These are phyloP conservation scores for Apaloderma vittatum DNA, from an alignment of 2,113 vertebrate genomes.

Conservation along the genomic window DNA sequence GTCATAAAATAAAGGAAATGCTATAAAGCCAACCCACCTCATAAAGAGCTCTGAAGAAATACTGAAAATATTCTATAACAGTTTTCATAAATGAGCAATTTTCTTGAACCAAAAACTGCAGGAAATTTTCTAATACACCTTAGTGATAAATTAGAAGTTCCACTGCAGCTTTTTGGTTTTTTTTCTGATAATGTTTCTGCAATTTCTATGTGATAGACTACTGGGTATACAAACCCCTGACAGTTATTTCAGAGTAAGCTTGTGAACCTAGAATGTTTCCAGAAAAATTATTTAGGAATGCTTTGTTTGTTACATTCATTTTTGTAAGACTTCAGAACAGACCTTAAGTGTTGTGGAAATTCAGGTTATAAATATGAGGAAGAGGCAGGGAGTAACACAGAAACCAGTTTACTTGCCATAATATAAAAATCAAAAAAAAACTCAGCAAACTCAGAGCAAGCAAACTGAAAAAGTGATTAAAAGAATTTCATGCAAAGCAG, in stretches of 20 bases:
- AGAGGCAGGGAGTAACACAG: background rate
- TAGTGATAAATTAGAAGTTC: background rate
- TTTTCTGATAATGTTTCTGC: background rate
- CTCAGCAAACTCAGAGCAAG: background rate
- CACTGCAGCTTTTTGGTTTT: background rate
- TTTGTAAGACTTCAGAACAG: background rate
- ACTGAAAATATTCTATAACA: background rate
- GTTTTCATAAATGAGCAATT: background rate
- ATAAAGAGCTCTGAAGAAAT: background rate
- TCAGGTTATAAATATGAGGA: background rate
- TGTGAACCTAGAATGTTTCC: background rate
- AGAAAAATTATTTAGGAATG: background rate
- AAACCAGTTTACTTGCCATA: background rate
- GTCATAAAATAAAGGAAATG: background rate
- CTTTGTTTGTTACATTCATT: background rate
- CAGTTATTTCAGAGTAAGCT: background rate
- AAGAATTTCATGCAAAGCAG: background rate
- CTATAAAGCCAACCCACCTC: background rate
- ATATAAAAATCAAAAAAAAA: background rate
- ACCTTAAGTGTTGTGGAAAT: background rate
- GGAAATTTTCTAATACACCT: background rate
- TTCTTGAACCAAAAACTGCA: background rate
- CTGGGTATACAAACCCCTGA: background rate
- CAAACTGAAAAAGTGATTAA: background rate
- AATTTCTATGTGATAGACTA: background rate